Evolutionary conservation across 2,888 invertebrate species (phyloP).

Genomic region (Sinohyriopsis cumingii): DNA sequence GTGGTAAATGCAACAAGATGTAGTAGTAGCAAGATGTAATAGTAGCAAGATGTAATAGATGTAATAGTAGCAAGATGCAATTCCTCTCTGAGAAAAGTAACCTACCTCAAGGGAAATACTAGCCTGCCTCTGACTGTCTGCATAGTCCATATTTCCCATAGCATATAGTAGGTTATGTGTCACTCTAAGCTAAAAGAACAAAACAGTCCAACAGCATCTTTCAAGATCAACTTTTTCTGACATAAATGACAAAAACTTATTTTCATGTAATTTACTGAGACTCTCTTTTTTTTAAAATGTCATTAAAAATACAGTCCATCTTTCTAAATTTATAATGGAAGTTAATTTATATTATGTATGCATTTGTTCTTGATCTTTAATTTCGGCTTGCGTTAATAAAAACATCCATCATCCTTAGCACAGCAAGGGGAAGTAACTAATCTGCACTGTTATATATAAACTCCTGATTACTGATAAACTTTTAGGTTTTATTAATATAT

Average conservation of each 20-base stretch:
- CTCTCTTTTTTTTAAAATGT: too few species aligned
- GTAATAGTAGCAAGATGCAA: too few species aligned
- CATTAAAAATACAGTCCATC: neutral
- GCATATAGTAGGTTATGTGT: constrained; percentile 69
- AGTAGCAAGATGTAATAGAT: too few species aligned
- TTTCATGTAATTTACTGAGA: neutral
- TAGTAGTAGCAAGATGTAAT: too few species aligned
- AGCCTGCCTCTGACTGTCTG: constrained; percentile 71
- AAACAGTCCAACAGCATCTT: constrained; percentile 2
- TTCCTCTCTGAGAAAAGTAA: neutral
- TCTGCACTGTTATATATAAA: too few species aligned
- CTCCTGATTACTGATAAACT: too few species aligned
- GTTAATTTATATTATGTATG: constrained; percentile 1
- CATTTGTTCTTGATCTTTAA: neutral
- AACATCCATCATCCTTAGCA: too few species aligned
- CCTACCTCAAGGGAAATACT: constrained; percentile 70
- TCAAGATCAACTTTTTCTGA: neutral
- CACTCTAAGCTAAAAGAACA: constrained; percentile 59
- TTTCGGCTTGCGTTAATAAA: too few species aligned
- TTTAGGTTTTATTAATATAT: too few species aligned
- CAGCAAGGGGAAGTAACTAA: too few species aligned
- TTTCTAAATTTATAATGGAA: constrained; percentile 1
- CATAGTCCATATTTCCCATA: constrained; percentile 71
- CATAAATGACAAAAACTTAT: neutral
- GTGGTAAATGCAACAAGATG: too few species aligned